Base-by-base conservation (phyloP, 2,888 invertebrate species). In the Microctonus hyperodae region DNA sequence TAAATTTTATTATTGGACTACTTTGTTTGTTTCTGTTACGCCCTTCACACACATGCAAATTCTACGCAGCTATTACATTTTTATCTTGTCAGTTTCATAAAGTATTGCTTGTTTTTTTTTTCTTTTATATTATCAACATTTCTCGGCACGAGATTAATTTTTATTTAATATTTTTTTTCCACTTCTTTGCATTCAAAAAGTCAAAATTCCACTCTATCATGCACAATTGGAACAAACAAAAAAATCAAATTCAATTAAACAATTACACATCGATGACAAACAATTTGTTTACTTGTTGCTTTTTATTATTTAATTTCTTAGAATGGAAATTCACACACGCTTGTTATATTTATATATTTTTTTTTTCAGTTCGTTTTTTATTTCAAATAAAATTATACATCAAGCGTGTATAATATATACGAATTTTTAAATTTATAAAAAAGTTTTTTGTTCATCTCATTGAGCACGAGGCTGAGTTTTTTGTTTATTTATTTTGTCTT, bases 381-480 rank as follows among this genome's bases (percentile, higher is more conserved):
- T 50, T 7, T 37, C 13, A 6, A 33, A 10, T 10, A 13, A 37
- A 4, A 37, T 5, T 3, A 37, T 37, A 1, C 37, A 1, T 37
- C 5, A 37, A 37, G 37, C 37, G 37, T 37, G n/a, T n/a, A 13
- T n/a, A n/a, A n/a, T n/a, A 13, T n/a, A n/a, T 37, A n/a, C n/a
- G n/a, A 33, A n/a, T 37, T 37, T 37, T 37, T 37, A 22, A 16
- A 1, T 48, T 57, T n/a, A n/a, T 53, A 2, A n/a, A 57, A 50
- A 51, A 53, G 28, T 53, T 28, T 50, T 28, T 71, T 68, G 69
- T 66, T 74, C 33, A 72, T 64, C 60, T 56, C 13, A 23, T 51
- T 68, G 74, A 75, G 70, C 74, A 76, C 72, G 75, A 71, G 72
- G 73, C 70, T 70, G 72, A 67, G 70, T 73, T 71, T 62, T 51